These are phyloP conservation scores for Myotis lucifugus DNA, from an alignment of 2,113 vertebrate genomes.

Conservation along the genomic window DNA sequence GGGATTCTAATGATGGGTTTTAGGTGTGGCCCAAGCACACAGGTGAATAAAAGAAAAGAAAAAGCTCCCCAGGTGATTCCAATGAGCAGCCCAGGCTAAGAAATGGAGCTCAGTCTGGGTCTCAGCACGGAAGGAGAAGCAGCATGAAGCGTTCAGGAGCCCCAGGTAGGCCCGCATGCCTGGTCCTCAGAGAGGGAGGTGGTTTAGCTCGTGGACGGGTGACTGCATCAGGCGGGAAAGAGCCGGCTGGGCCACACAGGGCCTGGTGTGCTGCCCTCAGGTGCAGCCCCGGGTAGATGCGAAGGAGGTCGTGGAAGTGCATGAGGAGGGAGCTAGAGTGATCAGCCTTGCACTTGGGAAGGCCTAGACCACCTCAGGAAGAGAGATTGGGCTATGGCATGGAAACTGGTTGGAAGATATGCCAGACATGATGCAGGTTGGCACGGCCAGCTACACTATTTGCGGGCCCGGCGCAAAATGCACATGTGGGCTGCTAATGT, in stretches of 20 bases:
- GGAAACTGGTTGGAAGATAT: neutral
- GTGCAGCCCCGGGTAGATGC: neutral
- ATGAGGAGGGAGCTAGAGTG: neutral
- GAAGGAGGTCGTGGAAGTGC: neutral
- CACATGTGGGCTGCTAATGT: neutral
- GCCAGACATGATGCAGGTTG: neutral
- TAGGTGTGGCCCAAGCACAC: neutral
- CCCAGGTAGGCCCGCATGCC: neutral
- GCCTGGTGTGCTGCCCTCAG: neutral
- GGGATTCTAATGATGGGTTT: neutral
- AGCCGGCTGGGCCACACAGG: neutral
- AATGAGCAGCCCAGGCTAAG: neutral
- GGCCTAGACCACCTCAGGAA: neutral
- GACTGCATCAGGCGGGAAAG: neutral
- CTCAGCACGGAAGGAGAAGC: neutral
- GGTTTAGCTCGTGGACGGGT: too few species aligned
- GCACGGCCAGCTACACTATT: neutral
- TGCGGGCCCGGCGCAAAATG: neutral
- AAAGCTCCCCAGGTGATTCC: neutral
- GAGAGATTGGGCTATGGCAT: neutral
- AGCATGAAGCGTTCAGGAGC: neutral
- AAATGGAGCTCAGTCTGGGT: rapidly evolving
- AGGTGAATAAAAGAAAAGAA: neutral
- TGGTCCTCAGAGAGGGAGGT: neutral
- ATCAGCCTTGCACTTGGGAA: neutral